These are phyloP conservation scores for Muscicapa adusta DNA, from an alignment of 2,113 vertebrate species.

Conservation along the genomic window DNA sequence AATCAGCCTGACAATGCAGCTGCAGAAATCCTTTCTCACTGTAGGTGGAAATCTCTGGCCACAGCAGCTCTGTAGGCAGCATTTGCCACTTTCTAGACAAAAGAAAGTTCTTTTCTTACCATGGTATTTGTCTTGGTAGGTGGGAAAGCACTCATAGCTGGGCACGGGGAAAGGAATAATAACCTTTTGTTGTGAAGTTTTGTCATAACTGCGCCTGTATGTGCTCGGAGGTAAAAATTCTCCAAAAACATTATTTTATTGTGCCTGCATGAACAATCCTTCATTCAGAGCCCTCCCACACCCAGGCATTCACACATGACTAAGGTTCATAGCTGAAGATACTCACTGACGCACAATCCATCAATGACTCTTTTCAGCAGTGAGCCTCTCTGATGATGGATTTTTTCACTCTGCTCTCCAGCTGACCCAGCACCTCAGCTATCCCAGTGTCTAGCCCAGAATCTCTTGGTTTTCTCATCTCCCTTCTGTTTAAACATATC, in stretches of 20 bases:
- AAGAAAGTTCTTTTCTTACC: not conserved
- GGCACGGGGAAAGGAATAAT: not conserved
- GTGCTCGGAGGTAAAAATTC: not conserved
- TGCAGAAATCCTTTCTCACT: not conserved
- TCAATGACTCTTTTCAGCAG: not conserved
- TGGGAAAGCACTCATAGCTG: not conserved
- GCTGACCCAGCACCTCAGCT: not conserved
- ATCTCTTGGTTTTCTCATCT: constrained; percentile 8
- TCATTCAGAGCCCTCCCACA: not conserved
- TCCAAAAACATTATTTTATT: constrained; percentile 4
- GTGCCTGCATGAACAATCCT: not conserved
- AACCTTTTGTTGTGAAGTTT: not conserved
- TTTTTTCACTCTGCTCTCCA: not conserved
- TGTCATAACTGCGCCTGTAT: not conserved
- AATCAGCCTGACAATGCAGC: not conserved
- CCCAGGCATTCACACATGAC: not conserved
- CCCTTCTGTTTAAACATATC: constrained; percentile 13
- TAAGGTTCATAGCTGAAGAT: not conserved
- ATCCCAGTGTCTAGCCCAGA: not conserved
- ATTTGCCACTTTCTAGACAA: not conserved
- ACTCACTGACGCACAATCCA: not conserved
- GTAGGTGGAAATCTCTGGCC: not conserved
- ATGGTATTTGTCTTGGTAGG: not conserved
- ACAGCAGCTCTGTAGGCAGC: not conserved
- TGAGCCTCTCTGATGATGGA: not conserved